A percentile compares a stretch with the other conserved stretches of the same genome.
Conservation (phyloP, 2,113 vertebrate genomes). For the Leptosomus discolor region DNA sequence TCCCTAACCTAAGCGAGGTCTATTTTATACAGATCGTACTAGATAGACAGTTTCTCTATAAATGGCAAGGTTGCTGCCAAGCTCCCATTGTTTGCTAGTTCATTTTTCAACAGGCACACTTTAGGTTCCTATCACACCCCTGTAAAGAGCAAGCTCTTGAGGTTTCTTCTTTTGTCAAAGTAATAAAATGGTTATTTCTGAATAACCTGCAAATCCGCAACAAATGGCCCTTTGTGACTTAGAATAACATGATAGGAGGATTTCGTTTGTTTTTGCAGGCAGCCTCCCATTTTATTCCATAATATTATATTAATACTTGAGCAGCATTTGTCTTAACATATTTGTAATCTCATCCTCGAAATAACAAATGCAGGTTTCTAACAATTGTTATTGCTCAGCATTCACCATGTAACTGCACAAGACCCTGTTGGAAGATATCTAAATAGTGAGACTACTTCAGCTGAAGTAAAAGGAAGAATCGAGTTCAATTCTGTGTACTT, state of each 20-base stretch:
- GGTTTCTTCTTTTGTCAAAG: constrained; percentile 33
- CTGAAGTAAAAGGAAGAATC: neutral
- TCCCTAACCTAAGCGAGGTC: constrained; percentile 72
- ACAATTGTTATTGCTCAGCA: neutral
- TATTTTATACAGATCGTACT: constrained; percentile 57
- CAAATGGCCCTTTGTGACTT: neutral
- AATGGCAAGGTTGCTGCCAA: constrained; percentile 34
- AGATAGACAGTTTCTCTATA: constrained; percentile 38
- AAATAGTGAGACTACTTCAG: neutral
- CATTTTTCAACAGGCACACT: constrained; percentile 50
- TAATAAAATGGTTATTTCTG: constrained; percentile 20
- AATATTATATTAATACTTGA: neutral
- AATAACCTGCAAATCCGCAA: constrained; percentile 8
- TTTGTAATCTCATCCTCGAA: neutral
- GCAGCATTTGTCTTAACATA: neutral
- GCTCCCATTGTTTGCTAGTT: constrained; percentile 36
- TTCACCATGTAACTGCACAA: neutral
- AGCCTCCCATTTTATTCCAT: neutral
- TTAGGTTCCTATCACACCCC: constrained; percentile 26
- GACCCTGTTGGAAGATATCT: neutral
- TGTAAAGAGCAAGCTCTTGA: constrained; percentile 24
- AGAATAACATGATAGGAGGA: neutral
- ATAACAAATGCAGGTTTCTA: neutral
- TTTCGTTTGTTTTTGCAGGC: neutral
- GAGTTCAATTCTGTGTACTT: neutral